Base-by-base conservation (phyloP, 2,888 invertebrate genomes). In the Girardia tigrina region DNA sequence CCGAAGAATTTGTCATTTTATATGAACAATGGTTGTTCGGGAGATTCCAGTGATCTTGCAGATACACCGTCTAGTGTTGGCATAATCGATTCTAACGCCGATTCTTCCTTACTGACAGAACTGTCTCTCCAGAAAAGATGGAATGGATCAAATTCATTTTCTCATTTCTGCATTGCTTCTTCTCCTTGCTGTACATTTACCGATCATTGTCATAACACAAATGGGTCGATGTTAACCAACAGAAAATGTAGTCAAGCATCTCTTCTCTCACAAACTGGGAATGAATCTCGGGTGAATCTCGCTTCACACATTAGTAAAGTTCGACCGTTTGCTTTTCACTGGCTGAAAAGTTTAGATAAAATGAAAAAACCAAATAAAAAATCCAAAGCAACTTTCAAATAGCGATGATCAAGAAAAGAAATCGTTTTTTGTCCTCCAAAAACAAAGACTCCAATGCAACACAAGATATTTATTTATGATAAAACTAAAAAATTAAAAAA, bases 171-270 rank as follows among this genome's bases (percentile, higher is more conserved):
- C n/a, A 56, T 56, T n/a, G 56, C 56, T 56, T 23, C 56, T 56
- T 56, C 56, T 56, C 56, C 56, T 56, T 56, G 56, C n/a, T 56
- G 56, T 56, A 23, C 56, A 56, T 56, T 56, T 56, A 20, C 56
- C n/a, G 56, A 56, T 56, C 56, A 56, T 56, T 56, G 56, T 56
- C 56, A 56, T 56, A 56, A 23, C 23, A 23, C 56, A 16, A 56
- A 56, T 16, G 56, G 56, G 4, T 8, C 56, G 4, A 56, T 56
- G n/a, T 56, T 56, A 56, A 56, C 6, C n/a, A 56, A n/a, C 23
- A 56, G 56, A 56, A 56, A 56, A 56, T 12, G 4, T 56, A 56
- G 56, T 56, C 36, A 36, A 36, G 56, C 23, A 20, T 56, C 56
- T 20, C 56, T 56, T 16, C 8, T 56, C 4, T 56, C 56, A 56